Evolutionary conservation across 2,797 vertebrate species (phyloP).

Genomic region (Crenichthys baileyi): DNA sequence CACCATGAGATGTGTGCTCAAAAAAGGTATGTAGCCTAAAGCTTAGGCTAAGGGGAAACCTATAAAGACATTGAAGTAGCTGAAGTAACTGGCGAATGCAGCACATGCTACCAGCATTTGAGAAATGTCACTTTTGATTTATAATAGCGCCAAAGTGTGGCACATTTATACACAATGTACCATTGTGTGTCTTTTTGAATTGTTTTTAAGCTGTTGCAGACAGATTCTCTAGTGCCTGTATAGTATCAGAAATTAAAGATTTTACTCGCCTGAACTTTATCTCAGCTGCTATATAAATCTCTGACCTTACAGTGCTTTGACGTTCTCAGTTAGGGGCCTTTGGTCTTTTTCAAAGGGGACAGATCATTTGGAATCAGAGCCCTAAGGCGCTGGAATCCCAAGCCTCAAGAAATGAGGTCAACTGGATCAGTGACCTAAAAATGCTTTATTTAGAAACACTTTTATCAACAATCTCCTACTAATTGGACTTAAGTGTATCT

Average conservation of each 20-base stretch:
- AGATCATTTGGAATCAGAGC: neutral
- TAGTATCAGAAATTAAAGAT: neutral
- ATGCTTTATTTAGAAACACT: neutral
- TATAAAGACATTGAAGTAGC: constrained; percentile 36
- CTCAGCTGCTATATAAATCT: neutral
- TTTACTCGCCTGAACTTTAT: neutral
- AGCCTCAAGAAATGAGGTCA: neutral
- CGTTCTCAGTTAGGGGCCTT: neutral
- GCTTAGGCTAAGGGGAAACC: constrained; percentile 31
- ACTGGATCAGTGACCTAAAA: neutral
- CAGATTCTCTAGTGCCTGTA: neutral
- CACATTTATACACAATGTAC: neutral
- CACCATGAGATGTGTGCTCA: constrained; percentile 39
- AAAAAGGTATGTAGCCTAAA: constrained; percentile 28
- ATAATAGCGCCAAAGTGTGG: neutral
- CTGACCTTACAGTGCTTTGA: constrained; percentile 7
- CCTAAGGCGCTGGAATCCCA: neutral
- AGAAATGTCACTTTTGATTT: constrained; percentile 13
- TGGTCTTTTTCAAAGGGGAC: constrained; percentile 9
- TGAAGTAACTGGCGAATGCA: constrained; percentile 38
- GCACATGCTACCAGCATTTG: constrained; percentile 21
- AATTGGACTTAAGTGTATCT: neutral
- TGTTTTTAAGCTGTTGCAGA: constrained; percentile 9
- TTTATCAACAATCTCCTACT: neutral
- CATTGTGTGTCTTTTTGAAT: neutral